Percentiles rank a stretch among this genome's conserved stretches.
These are phyloP conservation scores for Spodoptera frugiperda DNA, from an alignment of 1,140 invertebrate species.

Conservation along the genomic window DNA sequence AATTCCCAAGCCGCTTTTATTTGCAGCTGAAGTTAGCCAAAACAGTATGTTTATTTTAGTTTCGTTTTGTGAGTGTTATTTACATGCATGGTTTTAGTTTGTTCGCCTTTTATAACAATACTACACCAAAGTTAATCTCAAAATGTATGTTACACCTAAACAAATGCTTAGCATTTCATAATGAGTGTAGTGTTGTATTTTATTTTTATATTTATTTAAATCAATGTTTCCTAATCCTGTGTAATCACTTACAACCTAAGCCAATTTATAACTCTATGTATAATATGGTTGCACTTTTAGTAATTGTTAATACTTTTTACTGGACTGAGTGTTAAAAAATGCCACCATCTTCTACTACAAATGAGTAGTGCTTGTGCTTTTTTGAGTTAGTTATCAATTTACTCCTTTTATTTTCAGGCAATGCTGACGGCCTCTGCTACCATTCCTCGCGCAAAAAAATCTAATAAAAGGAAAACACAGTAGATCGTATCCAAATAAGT, in stretches of 20 bases:
- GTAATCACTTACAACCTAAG: conserved; percentile 14
- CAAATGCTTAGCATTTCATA: conserved; percentile 9
- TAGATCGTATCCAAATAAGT: conserved; percentile 62
- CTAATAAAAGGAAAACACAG: conserved; percentile 86
- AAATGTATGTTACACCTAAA: not conserved
- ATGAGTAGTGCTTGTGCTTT: conserved; percentile 66
- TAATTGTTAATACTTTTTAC: not conserved
- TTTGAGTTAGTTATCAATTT: conserved; percentile 73
- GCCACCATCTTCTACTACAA: conserved; percentile 33
- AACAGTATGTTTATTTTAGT: conserved; percentile 75
- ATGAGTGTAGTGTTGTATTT: conserved; percentile 50
- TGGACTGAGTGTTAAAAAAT: conserved; percentile 6
- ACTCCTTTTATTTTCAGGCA: conserved; percentile 83
- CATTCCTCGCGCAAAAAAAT: conserved; percentile 85
- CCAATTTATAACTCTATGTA: conserved; percentile 18
- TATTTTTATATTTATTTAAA: conserved; percentile 26
- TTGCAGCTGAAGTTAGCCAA: conserved; percentile 56
- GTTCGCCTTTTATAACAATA: not conserved
- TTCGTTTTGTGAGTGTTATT: conserved; percentile 53
- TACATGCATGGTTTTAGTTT: conserved; percentile 49
- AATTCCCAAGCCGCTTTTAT: conserved; percentile 56
- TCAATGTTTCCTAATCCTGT: conserved; percentile 23
- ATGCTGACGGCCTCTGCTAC: conserved; percentile 85
- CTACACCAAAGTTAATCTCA: not conserved
- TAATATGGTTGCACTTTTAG: conserved; percentile 25